phyloP scores from a whole-genome alignment of 2,797 vertebrate genomes.

The Gallinago solitaria region DNA sequence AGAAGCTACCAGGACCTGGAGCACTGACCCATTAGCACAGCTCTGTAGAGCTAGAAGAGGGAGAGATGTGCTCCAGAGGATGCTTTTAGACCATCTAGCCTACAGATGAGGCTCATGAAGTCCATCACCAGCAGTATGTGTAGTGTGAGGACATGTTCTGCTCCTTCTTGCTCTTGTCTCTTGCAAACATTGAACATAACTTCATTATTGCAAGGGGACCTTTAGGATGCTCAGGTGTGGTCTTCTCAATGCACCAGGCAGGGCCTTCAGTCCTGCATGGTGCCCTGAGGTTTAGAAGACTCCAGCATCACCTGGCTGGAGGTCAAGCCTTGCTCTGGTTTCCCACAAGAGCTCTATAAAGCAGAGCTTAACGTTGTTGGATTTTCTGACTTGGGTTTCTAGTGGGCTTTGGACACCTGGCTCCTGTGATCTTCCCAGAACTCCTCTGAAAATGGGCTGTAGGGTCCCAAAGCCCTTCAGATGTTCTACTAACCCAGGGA shows the following conservation, averaged over 20 bases:
- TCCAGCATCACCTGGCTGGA: not conserved
- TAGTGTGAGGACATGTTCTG: not conserved
- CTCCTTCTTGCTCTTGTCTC: not conserved
- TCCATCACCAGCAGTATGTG: not conserved
- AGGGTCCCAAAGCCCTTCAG: not conserved
- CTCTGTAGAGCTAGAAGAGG: not conserved
- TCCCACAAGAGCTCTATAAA: not conserved
- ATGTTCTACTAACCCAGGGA: accelerated
- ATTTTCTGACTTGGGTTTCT: not conserved
- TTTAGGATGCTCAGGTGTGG: not conserved
- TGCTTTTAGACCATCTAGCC: not conserved
- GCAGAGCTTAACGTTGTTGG: not conserved
- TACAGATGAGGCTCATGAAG: accelerated
- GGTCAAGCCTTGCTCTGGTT: not conserved
- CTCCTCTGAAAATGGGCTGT: not conserved
- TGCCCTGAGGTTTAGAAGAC: not conserved
- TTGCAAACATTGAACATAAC: not conserved
- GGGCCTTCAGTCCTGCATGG: not conserved
- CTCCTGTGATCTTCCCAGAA: not conserved
- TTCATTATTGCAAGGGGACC: not conserved
- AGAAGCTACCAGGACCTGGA: not conserved
- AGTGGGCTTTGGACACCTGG: not conserved
- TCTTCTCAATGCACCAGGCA: not conserved
- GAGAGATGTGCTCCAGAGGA: not conserved
- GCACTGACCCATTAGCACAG: not conserved